Conservation (phyloP, 1,140 invertebrate species). For the Drosophila paulistorum region DNA sequence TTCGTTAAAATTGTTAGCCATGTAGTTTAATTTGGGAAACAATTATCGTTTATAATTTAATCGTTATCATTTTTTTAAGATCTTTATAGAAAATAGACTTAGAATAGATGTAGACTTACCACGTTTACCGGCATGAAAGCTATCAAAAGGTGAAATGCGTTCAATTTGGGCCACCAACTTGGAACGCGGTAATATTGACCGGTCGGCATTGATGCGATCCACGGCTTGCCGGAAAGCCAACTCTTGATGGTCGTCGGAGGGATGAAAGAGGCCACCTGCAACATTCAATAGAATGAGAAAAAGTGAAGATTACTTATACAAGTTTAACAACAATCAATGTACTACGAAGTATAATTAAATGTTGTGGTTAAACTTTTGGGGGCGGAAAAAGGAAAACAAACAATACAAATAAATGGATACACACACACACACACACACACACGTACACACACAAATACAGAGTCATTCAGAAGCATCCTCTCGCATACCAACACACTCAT, state of each 20-base stretch:
- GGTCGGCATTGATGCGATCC: conserved; percentile 93
- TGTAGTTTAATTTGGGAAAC: too few species aligned
- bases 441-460: background rate
- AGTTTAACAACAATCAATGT: conserved; percentile 11
- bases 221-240: conserved; percentile 95
- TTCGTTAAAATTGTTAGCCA: too few species aligned
- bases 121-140: conserved; percentile 95
- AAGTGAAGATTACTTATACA: conserved; percentile 17
- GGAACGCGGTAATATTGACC: conserved; percentile 91
- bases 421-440: conserved; percentile 39
- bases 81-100: background rate
- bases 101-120: conserved; percentile 85
- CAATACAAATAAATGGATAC: conserved; percentile 39
- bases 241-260: conserved; percentile 87
- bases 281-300: background rate
- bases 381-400: conserved; percentile 42
- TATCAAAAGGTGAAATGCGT: conserved; percentile 93
- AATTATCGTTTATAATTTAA: too few species aligned
- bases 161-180: conserved; percentile 93
- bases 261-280: conserved; percentile 94
- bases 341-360: conserved; percentile 13
- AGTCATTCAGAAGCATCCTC: conserved; percentile 38
- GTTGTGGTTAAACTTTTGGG: background rate
- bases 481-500: conserved; percentile 41
- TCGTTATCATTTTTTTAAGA: too few species aligned